phyloP scores from a whole-genome alignment of 1,140 invertebrate species.

The Agrypnia vestita region DNA sequence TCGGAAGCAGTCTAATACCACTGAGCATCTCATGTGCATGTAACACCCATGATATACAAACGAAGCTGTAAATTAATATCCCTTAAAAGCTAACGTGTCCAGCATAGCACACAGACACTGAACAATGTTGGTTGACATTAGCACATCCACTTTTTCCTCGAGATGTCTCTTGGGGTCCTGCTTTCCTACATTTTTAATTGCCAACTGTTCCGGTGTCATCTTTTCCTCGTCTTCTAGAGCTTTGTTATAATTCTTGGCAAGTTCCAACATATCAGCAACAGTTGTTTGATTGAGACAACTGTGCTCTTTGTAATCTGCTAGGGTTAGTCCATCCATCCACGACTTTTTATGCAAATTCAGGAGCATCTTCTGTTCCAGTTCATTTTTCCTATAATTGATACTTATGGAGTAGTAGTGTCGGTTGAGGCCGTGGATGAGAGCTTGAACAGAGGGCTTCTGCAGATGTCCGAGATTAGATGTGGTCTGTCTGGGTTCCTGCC shows the following conservation, averaged over 20 bases:
- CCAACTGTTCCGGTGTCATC: constrained; percentile 99
- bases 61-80: constrained; percentile 21
- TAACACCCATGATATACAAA: constrained; percentile 9
- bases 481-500: constrained; percentile 98
- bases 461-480: constrained; percentile 99
- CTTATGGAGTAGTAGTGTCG: constrained; percentile 99
- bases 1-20: constrained; percentile 38
- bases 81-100: constrained; percentile 93
- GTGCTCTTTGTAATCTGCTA: constrained; percentile 96
- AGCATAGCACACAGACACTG: constrained; percentile 99
- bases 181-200: constrained; percentile 99
- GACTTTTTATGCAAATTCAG: constrained; percentile 99
- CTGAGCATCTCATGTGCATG: constrained; percentile 1
- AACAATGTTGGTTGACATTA: constrained; percentile 99
- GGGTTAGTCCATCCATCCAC: constrained; percentile 98
- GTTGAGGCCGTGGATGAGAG: constrained; percentile 98
- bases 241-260: constrained; percentile 99
- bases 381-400: constrained; percentile 99
- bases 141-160: constrained; percentile 97
- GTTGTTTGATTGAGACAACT: constrained; percentile 93
- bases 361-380: constrained; percentile 99
- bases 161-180: constrained; percentile 99
- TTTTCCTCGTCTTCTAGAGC: constrained; percentile 99
- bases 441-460: constrained; percentile 99
- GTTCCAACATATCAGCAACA: constrained; percentile 96